These are phyloP conservation scores for Semaprochilodus insignis DNA, from an alignment of 2,797 vertebrate species.

Conservation along the genomic window DNA sequence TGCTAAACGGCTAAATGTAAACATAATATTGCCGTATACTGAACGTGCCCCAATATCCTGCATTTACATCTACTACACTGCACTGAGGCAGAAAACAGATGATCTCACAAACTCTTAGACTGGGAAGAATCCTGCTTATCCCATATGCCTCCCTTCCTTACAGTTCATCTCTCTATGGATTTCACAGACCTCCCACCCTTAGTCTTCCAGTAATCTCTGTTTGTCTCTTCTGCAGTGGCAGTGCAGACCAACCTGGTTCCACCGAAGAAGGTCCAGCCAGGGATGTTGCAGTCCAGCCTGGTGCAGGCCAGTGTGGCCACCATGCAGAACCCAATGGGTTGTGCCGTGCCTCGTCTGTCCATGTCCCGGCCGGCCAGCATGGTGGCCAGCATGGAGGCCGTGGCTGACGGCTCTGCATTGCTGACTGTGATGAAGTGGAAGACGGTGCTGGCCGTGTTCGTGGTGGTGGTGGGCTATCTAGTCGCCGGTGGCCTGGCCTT, in stretches of 20 bases:
- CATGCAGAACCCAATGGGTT: constrained; percentile 86
- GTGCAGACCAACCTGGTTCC: constrained; percentile 80
- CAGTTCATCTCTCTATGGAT: background rate
- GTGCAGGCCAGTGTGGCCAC: constrained; percentile 81
- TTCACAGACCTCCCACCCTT: background rate
- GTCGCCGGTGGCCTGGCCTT: constrained; percentile 91
- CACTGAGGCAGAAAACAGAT: background rate
- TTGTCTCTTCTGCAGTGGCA: constrained; percentile 68
- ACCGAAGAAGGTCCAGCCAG: constrained; percentile 80
- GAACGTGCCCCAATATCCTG: too few relatives aligned
- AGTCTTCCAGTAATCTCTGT: background rate
- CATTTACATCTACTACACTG: background rate
- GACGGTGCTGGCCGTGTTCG: constrained; percentile 92
- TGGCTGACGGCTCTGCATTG: constrained; percentile 77
- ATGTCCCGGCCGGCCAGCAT: constrained; percentile 82
- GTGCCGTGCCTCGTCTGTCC: constrained; percentile 78
- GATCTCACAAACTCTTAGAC: too few relatives aligned
- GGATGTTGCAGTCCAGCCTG: constrained; percentile 80
- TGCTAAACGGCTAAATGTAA: too few relatives aligned
- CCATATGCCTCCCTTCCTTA: background rate
- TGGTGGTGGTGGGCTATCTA: constrained; percentile 92
- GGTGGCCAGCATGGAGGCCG: constrained; percentile 87
- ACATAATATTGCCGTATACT: too few relatives aligned
- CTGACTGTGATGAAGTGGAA: constrained; percentile 97
- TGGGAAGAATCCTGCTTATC: background rate